phyloP scores from a whole-genome alignment of 2,797 vertebrate genomes.

The Chaetophractus vellerosus region DNA sequence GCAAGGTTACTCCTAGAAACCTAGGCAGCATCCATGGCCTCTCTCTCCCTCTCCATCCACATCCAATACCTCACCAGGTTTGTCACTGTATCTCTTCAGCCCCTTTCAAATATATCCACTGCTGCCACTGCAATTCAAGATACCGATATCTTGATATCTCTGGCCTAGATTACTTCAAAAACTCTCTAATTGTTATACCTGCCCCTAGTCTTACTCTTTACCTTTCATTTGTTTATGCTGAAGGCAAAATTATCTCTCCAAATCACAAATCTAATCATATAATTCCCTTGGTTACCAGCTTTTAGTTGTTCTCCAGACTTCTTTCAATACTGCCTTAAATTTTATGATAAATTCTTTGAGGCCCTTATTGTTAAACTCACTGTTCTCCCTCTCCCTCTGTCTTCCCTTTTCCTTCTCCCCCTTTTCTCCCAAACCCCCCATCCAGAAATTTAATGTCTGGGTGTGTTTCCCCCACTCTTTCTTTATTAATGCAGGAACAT shows the following conservation, averaged over 20 bases:
- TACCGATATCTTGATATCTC: not conserved
- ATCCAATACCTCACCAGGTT: not conserved
- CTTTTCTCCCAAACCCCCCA: not conserved
- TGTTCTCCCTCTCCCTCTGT: not conserved
- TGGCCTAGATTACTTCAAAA: not conserved
- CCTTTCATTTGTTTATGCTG: not conserved
- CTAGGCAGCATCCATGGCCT: not conserved
- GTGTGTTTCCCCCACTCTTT: not conserved
- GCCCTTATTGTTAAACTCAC: not conserved
- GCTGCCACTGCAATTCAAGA: not conserved
- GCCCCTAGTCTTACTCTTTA: not conserved
- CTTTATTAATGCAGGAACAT: not conserved
- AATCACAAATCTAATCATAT: not conserved
- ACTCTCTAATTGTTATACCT: not conserved
- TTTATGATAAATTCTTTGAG: not conserved
- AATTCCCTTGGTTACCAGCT: not conserved
- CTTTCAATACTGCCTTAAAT: not conserved
- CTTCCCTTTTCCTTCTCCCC: not conserved
- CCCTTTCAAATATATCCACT: not conserved
- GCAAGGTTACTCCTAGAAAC: not conserved
- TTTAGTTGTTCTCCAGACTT: not conserved
- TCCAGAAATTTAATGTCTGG: not conserved
- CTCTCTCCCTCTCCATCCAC: not conserved
- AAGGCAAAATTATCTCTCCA: not conserved
- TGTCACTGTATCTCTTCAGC: not conserved